Evolutionary conservation across 2,888 invertebrate species (phyloP), one percentile per base, ranked within the genome.

Genomic region (Noctua comes): DNA sequence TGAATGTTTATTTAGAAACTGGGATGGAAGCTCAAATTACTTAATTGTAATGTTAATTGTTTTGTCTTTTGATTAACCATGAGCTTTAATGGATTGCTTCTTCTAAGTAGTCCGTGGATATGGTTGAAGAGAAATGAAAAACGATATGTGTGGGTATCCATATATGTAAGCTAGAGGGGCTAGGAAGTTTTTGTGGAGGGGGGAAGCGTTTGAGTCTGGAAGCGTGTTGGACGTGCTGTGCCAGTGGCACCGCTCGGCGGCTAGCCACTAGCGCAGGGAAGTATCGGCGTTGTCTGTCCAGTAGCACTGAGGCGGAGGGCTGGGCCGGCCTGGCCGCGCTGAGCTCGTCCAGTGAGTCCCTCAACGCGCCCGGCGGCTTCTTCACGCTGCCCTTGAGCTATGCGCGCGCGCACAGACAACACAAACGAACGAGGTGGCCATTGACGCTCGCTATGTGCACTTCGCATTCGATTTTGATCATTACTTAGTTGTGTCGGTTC

Each of bases 341-440:
- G 92, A 95, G 95, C 95, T 97, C 97, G 96, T 98, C 98, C 92
- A 97, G 97, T 97, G 98, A 97, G 95, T 97, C 97, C 93, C 97
- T 97, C 94, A 97, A 97, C 96, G 96, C 97, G 93, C 96, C 95
- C 85, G 97, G 97, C 91, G 97, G 97, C 89, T 97, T 98, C 96
- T 98, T 98, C 97, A 98, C 98, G 93, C 97, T 98, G 97, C 98
- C 98, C 92, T 97, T 98, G 96, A 98, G 98, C 96, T 98, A 98
- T 97, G 98, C 98, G 97, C 98, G 98, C 95, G 98, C 98, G 97
- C 97, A 97, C 96, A 97, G 97, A 91, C 98, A 98, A 94, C 98
- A 98, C 97, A 98, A 98, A 97, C 97, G 98, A 96, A 98, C 98
- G 97, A 98, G 98, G 98, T 98, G 98, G 94, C 91, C 88, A 89